A percentile compares a stretch with the other conserved stretches of the same genome.
These are phyloP conservation scores for Lucinisca nassula DNA, from an alignment of 2,888 invertebrate species.

Conservation along the genomic window DNA sequence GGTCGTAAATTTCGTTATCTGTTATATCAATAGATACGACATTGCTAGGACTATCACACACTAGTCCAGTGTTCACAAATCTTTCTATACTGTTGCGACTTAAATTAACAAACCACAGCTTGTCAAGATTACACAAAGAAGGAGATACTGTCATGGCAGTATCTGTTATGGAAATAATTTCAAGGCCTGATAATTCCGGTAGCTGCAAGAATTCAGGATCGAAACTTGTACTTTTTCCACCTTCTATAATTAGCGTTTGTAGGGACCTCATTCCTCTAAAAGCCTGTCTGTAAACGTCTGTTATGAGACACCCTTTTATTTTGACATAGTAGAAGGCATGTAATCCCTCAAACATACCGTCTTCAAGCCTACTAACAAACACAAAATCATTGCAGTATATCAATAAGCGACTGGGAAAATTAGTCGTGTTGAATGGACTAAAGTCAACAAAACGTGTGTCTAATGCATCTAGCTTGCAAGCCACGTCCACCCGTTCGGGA, in stretches of 20 bases:
- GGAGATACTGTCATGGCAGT: not conserved
- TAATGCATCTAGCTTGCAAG: not conserved
- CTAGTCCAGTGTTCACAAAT: not conserved
- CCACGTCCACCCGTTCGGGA: not conserved
- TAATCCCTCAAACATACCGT: not conserved
- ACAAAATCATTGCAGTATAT: not conserved
- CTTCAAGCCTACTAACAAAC: not conserved
- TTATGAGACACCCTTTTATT: not conserved
- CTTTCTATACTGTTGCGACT: not conserved
- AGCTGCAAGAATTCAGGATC: not conserved
- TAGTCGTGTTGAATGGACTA: not conserved
- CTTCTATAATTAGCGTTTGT: not conserved
- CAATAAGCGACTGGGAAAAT: not conserved
- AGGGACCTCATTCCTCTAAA: not conserved
- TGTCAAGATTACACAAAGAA: not conserved
- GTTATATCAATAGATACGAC: not conserved
- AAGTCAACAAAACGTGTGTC: not conserved
- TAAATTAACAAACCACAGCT: not conserved
- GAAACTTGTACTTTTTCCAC: not conserved
- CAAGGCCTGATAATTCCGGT: not conserved
- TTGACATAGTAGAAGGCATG: not conserved
- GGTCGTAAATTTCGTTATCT: not conserved
- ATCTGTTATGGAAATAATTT: not conserved
- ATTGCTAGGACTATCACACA: not conserved
- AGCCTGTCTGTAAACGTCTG: not conserved